Percentiles rank a stretch among this genome's conserved stretches.
phyloP scores from a whole-genome alignment of 2,113 vertebrate species.

The Eulemur macaco region DNA sequence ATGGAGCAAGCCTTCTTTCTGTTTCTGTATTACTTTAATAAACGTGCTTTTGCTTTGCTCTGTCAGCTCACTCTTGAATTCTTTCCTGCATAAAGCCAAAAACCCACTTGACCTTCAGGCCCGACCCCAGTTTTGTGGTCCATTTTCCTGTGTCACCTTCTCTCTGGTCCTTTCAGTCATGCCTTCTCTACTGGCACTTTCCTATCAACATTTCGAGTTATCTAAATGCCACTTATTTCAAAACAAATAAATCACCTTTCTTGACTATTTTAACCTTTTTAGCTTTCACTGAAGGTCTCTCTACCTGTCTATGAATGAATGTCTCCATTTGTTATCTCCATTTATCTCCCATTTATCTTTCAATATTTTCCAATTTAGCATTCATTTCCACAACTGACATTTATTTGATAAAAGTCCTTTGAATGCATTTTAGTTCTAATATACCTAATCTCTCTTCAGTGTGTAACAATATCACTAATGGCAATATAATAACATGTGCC shows the following conservation, averaged over 20 bases:
- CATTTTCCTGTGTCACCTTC: not conserved
- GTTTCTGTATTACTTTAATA: no score
- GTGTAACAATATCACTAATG: not conserved
- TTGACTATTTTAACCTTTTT: not conserved
- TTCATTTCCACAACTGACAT: not conserved
- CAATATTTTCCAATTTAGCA: not conserved
- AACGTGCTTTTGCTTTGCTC: no score
- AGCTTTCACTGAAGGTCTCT: not conserved
- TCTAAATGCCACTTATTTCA: not conserved
- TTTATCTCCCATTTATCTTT: not conserved
- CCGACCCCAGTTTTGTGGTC: no score
- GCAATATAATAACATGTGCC: not conserved
- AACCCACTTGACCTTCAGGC: no score
- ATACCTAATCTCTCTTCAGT: not conserved
- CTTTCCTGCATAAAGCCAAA: no score
- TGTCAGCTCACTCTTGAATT: no score
- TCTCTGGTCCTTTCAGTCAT: not conserved
- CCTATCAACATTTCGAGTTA: not conserved
- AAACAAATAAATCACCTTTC: not conserved
- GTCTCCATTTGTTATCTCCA: not conserved
- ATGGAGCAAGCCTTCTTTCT: no score
- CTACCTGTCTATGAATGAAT: not conserved
- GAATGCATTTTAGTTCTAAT: not conserved
- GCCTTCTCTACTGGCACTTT: not conserved
- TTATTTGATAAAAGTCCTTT: not conserved